phyloP scores from a whole-genome alignment of 2,888 invertebrate species.

The Caenorhabditis virilis region DNA sequence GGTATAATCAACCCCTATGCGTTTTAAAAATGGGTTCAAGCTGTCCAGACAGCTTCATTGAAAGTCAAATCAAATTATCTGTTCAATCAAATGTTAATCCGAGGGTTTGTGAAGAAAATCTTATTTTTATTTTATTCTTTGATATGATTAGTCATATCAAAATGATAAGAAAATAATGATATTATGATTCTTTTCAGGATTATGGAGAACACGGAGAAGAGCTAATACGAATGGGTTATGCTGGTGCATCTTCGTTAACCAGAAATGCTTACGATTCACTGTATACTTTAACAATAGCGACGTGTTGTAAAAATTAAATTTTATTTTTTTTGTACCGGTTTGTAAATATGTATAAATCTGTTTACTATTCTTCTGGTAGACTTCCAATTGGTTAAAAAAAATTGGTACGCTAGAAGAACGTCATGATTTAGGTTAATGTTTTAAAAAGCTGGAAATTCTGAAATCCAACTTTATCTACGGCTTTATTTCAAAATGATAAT shows the following conservation, averaged over 20 bases:
- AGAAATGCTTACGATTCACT: slow-evolving; percentile 34
- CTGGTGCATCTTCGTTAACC: slow-evolving; percentile 31
- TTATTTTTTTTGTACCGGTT: too few relatives aligned
- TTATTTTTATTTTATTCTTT: too few relatives aligned
- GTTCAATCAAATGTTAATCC: slow-evolving; percentile 43
- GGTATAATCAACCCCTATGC: slow-evolving; percentile 31
- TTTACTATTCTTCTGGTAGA: too few relatives aligned
- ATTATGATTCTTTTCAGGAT: slow-evolving; percentile 42
- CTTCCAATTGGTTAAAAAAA: too few relatives aligned
- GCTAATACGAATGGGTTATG: slow-evolving; percentile 36
- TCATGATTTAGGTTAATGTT: too few relatives aligned
- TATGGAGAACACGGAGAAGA: slow-evolving; percentile 16
- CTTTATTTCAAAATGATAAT: too few relatives aligned
- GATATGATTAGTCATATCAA: too few relatives aligned
- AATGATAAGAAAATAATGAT: not conserved
- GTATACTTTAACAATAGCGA: slow-evolving; percentile 25
- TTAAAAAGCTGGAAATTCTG: too few relatives aligned
- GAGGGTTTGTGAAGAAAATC: slow-evolving; percentile 21
- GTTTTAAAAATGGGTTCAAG: slow-evolving; percentile 36
- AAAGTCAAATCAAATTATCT: slow-evolving; percentile 33
- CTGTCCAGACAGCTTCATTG: slow-evolving; percentile 38
- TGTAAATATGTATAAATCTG: too few relatives aligned
- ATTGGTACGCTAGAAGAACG: too few relatives aligned
- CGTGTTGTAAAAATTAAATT: slow-evolving; percentile 35
- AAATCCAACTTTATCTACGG: too few relatives aligned